Evolutionary conservation across 1,140 invertebrate genomes (phyloP).

Genomic region (Diachasma alloeum): DNA sequence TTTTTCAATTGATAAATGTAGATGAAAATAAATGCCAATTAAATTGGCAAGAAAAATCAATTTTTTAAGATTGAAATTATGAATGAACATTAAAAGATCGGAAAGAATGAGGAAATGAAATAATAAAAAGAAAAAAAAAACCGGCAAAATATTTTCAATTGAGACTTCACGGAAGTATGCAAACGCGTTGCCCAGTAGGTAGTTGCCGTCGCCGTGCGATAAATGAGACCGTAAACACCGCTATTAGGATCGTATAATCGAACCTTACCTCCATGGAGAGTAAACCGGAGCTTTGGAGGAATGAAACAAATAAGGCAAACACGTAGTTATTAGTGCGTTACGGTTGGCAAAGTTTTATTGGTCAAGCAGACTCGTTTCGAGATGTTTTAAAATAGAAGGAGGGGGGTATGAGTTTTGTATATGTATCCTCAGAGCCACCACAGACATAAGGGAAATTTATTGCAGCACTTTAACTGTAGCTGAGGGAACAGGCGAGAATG

Average conservation of each 20-base stretch:
- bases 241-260: constrained; percentile 14
- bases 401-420: neutral
- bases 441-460: neutral
- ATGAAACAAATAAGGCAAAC: constrained; percentile 14
- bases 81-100: too few relatives aligned
- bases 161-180: neutral
- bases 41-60: too few relatives aligned
- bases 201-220: neutral
- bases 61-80: too few relatives aligned
- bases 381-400: constrained; percentile 1
- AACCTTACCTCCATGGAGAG: neutral
- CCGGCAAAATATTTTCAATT: neutral
- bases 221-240: constrained; percentile 13
- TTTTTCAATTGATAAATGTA: too few relatives aligned
- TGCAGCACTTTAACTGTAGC: neutral
- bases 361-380: constrained; percentile 3
- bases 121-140: neutral
- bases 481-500: constrained; percentile 6
- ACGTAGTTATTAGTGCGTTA: constrained; percentile 23
- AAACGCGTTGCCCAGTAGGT: neutral
- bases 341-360: constrained; percentile 22
- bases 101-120: neutral
- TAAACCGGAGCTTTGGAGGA: neutral
- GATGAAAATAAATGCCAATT: too few relatives aligned
- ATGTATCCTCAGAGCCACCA: neutral